Percentiles rank a stretch among this genome's conserved stretches.
phyloP scores from a whole-genome alignment of 2,113 vertebrate species.

The Chinchilla lanigera region DNA sequence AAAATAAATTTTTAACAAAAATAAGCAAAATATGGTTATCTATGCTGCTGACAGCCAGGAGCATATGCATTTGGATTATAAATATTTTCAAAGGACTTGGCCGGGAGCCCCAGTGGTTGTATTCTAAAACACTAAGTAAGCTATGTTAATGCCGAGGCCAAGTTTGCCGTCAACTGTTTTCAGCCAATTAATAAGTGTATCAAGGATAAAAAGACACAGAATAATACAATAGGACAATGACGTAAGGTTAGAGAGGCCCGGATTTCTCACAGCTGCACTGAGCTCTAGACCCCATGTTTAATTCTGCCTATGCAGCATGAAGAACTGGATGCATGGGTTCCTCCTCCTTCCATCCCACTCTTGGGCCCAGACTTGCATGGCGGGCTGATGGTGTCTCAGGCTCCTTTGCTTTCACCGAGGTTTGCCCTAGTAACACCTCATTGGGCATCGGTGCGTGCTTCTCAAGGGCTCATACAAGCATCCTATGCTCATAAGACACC shows the following conservation, averaged over 20 bases:
- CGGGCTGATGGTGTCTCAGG: too few relatives aligned
- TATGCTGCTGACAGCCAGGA: neutral
- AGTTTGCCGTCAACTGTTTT: neutral
- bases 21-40: neutral
- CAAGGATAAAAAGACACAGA: neutral
- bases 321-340: neutral
- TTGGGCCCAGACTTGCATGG: neutral
- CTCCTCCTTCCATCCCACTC: neutral
- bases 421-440: neutral
- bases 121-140: neutral
- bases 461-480: neutral
- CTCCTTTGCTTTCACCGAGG: neutral
- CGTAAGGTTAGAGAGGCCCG: neutral
- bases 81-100: neutral
- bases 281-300: neutral
- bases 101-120: neutral
- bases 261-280: neutral
- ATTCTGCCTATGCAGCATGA: neutral
- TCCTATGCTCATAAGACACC: neutral
- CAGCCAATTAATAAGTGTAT: neutral
- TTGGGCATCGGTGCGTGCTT: too few relatives aligned
- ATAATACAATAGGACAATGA: neutral
- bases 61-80: neutral
- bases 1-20: neutral
- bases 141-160: neutral